Evolutionary conservation across 2,888 invertebrate genomes (phyloP), one percentile per base, ranked within the genome.

Genomic region (Noctua comes): DNA sequence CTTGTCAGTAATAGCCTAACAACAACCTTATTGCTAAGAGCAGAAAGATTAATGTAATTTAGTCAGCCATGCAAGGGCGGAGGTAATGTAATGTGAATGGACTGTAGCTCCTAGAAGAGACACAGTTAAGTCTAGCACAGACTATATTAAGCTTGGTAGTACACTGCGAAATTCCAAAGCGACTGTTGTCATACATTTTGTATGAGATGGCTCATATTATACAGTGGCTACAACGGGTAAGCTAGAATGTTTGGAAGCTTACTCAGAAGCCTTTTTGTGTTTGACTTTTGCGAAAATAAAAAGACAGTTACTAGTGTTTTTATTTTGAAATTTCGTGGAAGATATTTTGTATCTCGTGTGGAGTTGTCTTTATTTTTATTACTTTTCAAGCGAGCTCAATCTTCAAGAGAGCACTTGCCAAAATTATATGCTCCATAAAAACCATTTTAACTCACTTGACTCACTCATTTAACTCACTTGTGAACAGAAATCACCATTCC

Each of bases 181-280:
- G 79, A 82, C 71, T 72, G 69, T 77, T 82, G 86, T 86, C 89
- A 88, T 88, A 84, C 89, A 87, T 89, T 89, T 88, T 88, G 84
- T 87, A 88, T 88, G 88, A 88, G 85, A 74, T 65, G 66, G 43
- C 76, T 76, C 77, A 46, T 77, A 72, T 75, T 71, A 76, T 82
- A 62, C 84, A 27, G 73, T 76, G 71, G 73, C 48, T 81, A 78
- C 76, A 68, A 76, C 65, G 65, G 71, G 71, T 68, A 66, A 72
- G 76, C 65, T 79, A 73, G 68, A 77, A 81, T 81, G 48, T 68
- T 84, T 73, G 43, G 43, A 48, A 72, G 65, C 48, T 70, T 70
- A 51, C 43, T n/a, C 31, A 54, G 48, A 51, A 71, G 43, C 27
- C 66, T 74, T 73, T 43, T 74, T 51, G 8, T 64, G 59, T 62